Evolutionary conservation across 1,140 invertebrate genomes (phyloP).

Genomic region (Tetragonula clypearis): DNA sequence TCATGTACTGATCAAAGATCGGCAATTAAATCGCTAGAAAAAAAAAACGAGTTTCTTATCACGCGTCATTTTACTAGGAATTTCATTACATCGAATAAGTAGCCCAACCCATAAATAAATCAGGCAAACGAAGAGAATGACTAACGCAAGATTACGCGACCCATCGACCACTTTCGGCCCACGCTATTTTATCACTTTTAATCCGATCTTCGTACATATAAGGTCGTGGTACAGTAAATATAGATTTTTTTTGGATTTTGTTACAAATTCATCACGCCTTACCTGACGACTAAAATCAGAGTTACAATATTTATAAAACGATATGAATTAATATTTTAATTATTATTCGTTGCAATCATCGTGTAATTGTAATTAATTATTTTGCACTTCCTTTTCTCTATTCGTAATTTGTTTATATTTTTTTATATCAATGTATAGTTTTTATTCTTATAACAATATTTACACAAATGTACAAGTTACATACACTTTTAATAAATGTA

Average conservation of each 20-base stretch:
- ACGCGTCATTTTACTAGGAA: slow-evolving; percentile 77
- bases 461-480: slow-evolving; percentile 62
- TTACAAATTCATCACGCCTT: neutral
- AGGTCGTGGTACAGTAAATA: slow-evolving; percentile 42
- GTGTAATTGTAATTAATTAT: neutral
- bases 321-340: neutral
- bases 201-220: slow-evolving; percentile 49
- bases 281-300: neutral
- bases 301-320: neutral
- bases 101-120: slow-evolving; percentile 78
- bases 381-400: too few relatives aligned
- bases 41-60: slow-evolving; percentile 72
- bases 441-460: slow-evolving; percentile 63
- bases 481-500: slow-evolving; percentile 27
- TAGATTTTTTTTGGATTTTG: neutral
- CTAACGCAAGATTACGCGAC: slow-evolving; percentile 76
- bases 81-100: slow-evolving; percentile 77
- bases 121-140: slow-evolving; percentile 72
- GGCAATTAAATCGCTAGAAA: slow-evolving; percentile 22
- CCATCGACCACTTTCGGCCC: slow-evolving; percentile 74
- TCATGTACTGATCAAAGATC: slow-evolving; percentile 16
- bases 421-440: slow-evolving; percentile 46
- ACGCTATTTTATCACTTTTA: slow-evolving; percentile 71
- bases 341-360: neutral
- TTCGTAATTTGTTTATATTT: neutral